Base-by-base conservation (phyloP, 1,140 invertebrate species). In the Oedothorax gibbosus region DNA sequence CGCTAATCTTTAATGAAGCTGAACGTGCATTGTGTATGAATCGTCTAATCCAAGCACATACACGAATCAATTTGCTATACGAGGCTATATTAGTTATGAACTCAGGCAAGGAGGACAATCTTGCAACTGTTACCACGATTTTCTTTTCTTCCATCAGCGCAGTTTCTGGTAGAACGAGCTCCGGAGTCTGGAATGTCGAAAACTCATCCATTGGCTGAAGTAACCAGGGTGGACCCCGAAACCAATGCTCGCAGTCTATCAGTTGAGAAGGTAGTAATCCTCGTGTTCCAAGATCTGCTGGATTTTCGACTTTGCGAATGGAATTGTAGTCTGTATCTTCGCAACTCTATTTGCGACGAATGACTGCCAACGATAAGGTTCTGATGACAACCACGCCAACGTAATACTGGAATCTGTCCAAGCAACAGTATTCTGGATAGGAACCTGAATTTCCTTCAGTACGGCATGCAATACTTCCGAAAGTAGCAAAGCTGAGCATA, bases 401-500 rank as follows among this genome's bases (percentile, higher is more conserved):
- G 20, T 50, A 50, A 73, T 54, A 35, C 10, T 50, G 10, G 71
- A 73, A 73, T 73, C 71, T 14, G 71, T 50, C 14, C 9, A 73
- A 9, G 20, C 8, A 49, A 20, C 14, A 14, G 66, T 20, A n/a
- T 49, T 21, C 21, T 18, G 35, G 21, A 69, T 69, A 11, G 35
- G n/a, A 21, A 14, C 11, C 3, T 49, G 21, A 69, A 20, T 12
- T 35, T 5, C 14, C 12, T 69, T 18, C 20, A 12, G 35, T n/a
- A 69, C 20, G 14, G 9, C 12, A 51, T 11, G 10, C 14, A 51
- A 14, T 11, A 73, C 21, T 51, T 73, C 14, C 11, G 72, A 14
- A 12, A 81, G 51, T 56, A 85, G 57, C 18, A 80, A 7, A 21
- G 77, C 77, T n/a, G 60, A 56, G 66, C 77, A 85, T 1, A 85